Evolutionary conservation across 1,140 invertebrate species (phyloP).

Genomic region (Cyphomyrmex costatus): DNA sequence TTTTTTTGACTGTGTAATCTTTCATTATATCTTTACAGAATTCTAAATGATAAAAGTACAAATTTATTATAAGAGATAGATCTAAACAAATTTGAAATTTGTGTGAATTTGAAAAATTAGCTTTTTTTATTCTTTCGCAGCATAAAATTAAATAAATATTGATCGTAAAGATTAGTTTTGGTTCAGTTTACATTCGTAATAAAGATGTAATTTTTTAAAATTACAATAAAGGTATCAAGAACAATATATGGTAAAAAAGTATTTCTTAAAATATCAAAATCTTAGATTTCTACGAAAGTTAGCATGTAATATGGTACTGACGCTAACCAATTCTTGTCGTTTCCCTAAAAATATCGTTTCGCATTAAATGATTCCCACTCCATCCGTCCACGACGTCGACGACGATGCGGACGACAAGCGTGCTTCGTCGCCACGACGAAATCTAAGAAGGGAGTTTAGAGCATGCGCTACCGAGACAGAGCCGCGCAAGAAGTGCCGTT

Average conservation of each 20-base stretch:
- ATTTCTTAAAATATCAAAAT: not conserved
- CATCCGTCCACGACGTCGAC: not conserved
- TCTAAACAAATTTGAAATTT: slow-evolving; percentile 9
- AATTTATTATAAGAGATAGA: not conserved
- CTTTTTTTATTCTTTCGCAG: not conserved
- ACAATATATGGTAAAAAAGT: too few species aligned
- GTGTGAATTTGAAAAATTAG: not conserved
- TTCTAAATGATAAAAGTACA: not conserved
- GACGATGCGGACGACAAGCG: slow-evolving; percentile 11
- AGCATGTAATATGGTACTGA: too few species aligned
- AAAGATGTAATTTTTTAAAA: not conserved
- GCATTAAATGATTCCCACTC: not conserved
- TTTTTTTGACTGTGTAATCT: too few species aligned
- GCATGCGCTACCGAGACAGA: slow-evolving; percentile 69
- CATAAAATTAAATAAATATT: not conserved
- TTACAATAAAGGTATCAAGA: not conserved
- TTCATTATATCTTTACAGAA: not conserved
- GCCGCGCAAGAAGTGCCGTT: slow-evolving; percentile 45
- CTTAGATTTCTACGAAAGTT: not conserved
- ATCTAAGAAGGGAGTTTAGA: slow-evolving; percentile 63
- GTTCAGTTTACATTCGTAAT: not conserved
- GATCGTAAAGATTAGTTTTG: not conserved
- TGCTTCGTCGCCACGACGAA: slow-evolving; percentile 36
- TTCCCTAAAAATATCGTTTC: not conserved
- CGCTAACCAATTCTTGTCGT: not conserved